These are phyloP conservation scores for Chauna torquata DNA, from an alignment of 2,113 vertebrate species.

Conservation along the genomic window DNA sequence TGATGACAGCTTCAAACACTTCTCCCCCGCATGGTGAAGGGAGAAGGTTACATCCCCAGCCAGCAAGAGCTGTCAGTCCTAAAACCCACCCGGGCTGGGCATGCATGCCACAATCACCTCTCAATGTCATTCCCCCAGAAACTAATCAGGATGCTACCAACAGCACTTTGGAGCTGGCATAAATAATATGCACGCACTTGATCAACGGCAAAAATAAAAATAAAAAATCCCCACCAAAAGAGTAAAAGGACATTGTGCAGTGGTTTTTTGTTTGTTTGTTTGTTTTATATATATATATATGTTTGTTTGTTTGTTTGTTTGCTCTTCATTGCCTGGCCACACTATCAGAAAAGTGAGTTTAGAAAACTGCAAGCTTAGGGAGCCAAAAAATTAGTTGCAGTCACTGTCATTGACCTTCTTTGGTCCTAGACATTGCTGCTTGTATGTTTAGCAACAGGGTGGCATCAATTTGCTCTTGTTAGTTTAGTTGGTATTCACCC, in stretches of 20 bases:
- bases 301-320: not conserved
- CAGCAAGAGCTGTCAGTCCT: not conserved
- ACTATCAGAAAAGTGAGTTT: not conserved
- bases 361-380: not conserved
- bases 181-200: not conserved
- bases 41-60: not conserved
- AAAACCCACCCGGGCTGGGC: not conserved
- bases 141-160: not conserved
- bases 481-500: not conserved
- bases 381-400: not conserved
- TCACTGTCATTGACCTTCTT: not conserved
- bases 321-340: not conserved
- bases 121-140: not conserved
- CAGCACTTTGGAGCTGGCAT: not conserved
- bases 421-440: not conserved
- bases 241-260: not conserved
- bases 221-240: not conserved
- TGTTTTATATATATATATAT: too few species aligned
- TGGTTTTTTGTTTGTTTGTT: not conserved
- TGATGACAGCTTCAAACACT: fast-evolving
- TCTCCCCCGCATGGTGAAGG: not conserved
- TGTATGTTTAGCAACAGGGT: not conserved
- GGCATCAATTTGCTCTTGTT: not conserved
- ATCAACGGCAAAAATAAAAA: not conserved
- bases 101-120: too few species aligned